Conservation (phyloP, 2,888 invertebrate species). For the Oxystoma pomonae region DNA sequence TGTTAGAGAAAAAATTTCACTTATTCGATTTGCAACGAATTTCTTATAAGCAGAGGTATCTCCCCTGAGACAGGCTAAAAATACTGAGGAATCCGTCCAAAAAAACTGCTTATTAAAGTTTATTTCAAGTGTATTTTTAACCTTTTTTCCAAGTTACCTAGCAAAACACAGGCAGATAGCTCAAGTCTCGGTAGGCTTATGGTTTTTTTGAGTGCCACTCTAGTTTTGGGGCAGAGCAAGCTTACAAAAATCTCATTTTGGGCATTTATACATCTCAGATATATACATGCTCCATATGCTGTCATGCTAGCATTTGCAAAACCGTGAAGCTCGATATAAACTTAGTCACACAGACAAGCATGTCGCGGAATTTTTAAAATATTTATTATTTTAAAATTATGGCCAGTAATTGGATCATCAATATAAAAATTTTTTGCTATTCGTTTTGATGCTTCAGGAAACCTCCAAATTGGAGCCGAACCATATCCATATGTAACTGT, state of each 20-base stretch:
- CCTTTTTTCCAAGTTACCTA: background rate
- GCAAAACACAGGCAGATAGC: background rate
- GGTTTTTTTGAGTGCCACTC: background rate
- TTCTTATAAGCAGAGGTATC: background rate
- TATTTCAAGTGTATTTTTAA: too few species aligned
- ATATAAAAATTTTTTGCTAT: background rate
- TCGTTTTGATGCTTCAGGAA: conserved; percentile 1
- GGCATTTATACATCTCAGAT: background rate
- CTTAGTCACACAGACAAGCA: too few species aligned
- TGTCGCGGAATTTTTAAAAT: too few species aligned
- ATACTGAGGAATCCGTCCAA: background rate
- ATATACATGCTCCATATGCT: conserved; percentile 1
- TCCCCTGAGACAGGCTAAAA: background rate
- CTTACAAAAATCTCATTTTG: background rate
- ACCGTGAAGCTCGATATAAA: too few species aligned
- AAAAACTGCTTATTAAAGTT: background rate
- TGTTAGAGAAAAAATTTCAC: conserved; percentile 1
- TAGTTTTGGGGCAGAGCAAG: too few species aligned
- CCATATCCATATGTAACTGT: background rate
- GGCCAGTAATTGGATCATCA: background rate
- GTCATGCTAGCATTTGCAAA: background rate
- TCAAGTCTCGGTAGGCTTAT: background rate
- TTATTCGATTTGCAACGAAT: background rate
- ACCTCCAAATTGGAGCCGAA: background rate
- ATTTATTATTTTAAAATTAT: background rate